phyloP scores from a whole-genome alignment of 1,140 invertebrate genomes.

The Ladona fulva region DNA sequence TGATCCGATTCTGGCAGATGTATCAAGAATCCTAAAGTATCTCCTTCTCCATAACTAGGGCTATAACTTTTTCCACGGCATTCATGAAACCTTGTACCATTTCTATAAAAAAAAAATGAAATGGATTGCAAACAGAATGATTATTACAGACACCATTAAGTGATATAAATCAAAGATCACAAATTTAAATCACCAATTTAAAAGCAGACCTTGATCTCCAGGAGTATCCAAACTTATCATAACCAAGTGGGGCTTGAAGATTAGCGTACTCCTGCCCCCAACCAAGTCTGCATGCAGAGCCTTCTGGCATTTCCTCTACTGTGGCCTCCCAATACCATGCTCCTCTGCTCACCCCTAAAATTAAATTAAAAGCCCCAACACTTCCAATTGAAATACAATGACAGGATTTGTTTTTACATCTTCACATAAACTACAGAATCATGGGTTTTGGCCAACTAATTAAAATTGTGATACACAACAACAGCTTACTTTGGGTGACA shows the following conservation, averaged over 20 bases:
- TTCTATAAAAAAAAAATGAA: constrained; percentile 37
- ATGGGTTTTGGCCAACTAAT: too few relatives aligned
- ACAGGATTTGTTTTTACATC: too few relatives aligned
- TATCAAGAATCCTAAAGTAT: constrained; percentile 87
- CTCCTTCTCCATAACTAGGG: constrained; percentile 78
- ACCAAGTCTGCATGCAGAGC: constrained; percentile 82
- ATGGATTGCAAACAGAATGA: too few relatives aligned
- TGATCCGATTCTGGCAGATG: constrained; percentile 56
- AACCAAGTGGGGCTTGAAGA: constrained; percentile 74
- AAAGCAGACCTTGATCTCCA: constrained; percentile 72
- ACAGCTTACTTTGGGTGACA: too few relatives aligned
- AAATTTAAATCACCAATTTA: constrained; percentile 25
- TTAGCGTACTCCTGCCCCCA: constrained; percentile 93
- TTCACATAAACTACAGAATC: too few relatives aligned
- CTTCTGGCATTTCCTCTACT: constrained; percentile 90
- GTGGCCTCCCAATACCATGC: constrained; percentile 92
- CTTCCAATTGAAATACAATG: neutral
- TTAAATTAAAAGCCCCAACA: neutral
- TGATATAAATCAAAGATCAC: too few relatives aligned
- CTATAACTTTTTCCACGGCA: constrained; percentile 88
- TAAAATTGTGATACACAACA: too few relatives aligned
- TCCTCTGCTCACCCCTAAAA: constrained; percentile 69
- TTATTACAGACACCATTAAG: too few relatives aligned
- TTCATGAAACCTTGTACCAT: constrained; percentile 89
- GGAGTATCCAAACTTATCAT: constrained; percentile 98